Percentiles rank a stretch among this genome's conserved stretches.
phyloP scores from a whole-genome alignment of 2,113 vertebrate species.

The Lontra canadensis region DNA sequence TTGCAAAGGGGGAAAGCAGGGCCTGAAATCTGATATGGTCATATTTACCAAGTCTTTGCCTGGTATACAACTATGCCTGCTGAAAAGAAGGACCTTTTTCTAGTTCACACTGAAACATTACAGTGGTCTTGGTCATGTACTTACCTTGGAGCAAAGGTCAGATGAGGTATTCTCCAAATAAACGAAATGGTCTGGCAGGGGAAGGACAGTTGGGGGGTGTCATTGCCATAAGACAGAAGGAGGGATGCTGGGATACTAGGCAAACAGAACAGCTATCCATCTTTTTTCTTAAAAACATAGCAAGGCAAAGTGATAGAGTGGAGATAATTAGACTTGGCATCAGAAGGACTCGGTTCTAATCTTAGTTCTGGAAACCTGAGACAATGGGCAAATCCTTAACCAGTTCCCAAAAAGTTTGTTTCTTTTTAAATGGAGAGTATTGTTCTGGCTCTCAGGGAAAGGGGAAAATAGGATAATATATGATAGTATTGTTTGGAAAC shows the following conservation, averaged over 20 bases:
- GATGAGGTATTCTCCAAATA: background rate
- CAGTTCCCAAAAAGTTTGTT: background rate
- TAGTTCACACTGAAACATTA: background rate
- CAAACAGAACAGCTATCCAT: background rate
- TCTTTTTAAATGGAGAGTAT: conserved; percentile 11
- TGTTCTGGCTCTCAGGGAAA: background rate
- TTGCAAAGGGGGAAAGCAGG: background rate
- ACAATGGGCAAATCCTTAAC: background rate
- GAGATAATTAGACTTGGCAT: background rate
- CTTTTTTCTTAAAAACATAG: background rate
- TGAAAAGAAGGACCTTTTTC: background rate
- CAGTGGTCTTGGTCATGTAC: background rate
- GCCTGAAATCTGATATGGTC: background rate
- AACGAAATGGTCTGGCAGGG: background rate
- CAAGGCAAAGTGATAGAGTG: background rate
- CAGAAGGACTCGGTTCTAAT: background rate
- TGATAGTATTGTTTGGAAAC: background rate
- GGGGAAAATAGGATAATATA: background rate
- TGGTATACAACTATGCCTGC: background rate
- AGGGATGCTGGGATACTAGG: background rate
- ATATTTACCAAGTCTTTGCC: background rate
- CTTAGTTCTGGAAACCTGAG: background rate
- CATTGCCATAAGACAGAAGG: conserved; percentile 4
- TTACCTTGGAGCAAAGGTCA: background rate
- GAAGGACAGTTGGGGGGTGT: background rate